Conservation (phyloP, 2,888 invertebrate species). For the Andrena chrysosceles region DNA sequence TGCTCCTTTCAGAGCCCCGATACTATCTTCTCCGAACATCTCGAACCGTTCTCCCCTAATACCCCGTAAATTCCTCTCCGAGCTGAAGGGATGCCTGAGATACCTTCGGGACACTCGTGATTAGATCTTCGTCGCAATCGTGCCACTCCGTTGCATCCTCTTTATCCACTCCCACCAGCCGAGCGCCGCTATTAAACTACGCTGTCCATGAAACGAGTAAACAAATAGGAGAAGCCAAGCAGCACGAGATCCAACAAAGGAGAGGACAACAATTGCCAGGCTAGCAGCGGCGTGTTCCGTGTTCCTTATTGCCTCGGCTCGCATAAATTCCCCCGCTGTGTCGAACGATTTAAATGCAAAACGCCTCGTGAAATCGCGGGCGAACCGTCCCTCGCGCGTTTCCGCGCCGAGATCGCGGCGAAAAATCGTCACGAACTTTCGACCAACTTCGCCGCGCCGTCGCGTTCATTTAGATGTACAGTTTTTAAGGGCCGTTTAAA, state of each 20-base stretch:
- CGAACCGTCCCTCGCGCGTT: background rate
- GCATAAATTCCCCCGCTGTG: slow-evolving; percentile 29
- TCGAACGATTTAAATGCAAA: slow-evolving; percentile 13
- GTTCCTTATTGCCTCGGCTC: slow-evolving; percentile 16
- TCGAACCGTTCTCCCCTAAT: slow-evolving; percentile 20
- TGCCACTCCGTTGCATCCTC: background rate
- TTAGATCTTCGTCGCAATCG: slow-evolving; percentile 15
- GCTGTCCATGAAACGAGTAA: too few species aligned
- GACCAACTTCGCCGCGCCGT: background rate
- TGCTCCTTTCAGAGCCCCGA: background rate
- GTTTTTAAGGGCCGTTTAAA: slow-evolving; percentile 15
- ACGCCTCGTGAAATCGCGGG: background rate
- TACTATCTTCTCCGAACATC: background rate
- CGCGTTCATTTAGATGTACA: background rate
- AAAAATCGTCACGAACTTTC: background rate
- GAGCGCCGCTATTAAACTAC: too few species aligned
- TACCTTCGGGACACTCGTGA: background rate
- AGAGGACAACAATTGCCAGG: background rate
- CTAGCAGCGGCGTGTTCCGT: background rate
- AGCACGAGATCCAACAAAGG: background rate
- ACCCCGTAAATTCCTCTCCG: background rate
- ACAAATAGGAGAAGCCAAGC: too few species aligned
- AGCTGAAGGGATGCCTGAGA: background rate
- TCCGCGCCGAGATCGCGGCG: background rate
- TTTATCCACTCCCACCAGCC: too few species aligned